These are phyloP conservation scores for Parasteatoda lunata DNA, from an alignment of 2,888 invertebrate species.

Conservation along the genomic window DNA sequence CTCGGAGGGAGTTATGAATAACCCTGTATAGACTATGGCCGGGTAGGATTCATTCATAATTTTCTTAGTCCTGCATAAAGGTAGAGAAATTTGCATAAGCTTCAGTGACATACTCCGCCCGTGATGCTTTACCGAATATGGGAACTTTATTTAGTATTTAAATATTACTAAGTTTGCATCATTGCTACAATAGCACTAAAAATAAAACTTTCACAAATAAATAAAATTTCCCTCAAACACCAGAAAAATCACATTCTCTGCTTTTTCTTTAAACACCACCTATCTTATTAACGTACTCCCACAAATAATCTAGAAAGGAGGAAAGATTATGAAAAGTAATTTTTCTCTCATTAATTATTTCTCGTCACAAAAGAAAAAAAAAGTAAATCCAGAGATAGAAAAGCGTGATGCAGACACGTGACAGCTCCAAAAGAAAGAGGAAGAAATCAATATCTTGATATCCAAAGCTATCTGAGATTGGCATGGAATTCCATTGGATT, in stretches of 20 bases:
- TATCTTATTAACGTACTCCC: background rate
- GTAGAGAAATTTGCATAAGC: too few relatives aligned
- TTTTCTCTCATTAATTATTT: slow-evolving; percentile 39
- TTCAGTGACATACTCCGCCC: too few relatives aligned
- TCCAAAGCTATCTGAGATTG: slow-evolving; percentile 45
- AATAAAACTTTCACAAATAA: too few relatives aligned
- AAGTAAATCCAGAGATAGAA: slow-evolving; percentile 3
- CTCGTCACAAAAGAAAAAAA: slow-evolving; percentile 16
- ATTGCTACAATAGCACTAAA: too few relatives aligned
- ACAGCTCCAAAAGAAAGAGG: slow-evolving; percentile 10
- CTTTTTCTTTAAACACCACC: background rate
- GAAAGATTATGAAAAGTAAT: slow-evolving; percentile 17
- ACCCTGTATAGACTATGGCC: too few relatives aligned
- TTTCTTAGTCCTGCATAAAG: too few relatives aligned
- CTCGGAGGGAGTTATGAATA: too few relatives aligned
- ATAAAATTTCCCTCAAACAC: background rate
- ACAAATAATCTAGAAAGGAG: background rate
- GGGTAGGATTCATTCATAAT: too few relatives aligned
- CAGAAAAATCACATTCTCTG: background rate
- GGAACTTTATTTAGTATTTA: too few relatives aligned
- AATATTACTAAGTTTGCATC: too few relatives aligned
- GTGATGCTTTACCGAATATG: too few relatives aligned
- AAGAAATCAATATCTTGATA: slow-evolving; percentile 46
- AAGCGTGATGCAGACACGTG: slow-evolving; percentile 13
- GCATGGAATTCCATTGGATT: slow-evolving; percentile 39